Evolutionary conservation across 2,888 invertebrate genomes (phyloP).

Genomic region (Brenthis hecate): DNA sequence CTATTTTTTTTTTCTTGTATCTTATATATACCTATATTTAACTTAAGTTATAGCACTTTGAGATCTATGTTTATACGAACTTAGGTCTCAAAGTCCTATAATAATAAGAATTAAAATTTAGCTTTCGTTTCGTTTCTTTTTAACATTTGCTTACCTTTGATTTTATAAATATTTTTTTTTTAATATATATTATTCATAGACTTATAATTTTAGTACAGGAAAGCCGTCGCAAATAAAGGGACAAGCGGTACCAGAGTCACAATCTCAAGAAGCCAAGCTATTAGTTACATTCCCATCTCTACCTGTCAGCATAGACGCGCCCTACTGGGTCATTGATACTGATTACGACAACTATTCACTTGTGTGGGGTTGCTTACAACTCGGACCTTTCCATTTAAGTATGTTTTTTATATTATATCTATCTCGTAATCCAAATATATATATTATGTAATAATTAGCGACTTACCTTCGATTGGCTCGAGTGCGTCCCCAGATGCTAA

Average conservation of each 20-base stretch:
- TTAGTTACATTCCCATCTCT: slow-evolving; percentile 84
- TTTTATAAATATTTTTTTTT: too few species aligned
- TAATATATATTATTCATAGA: too few species aligned
- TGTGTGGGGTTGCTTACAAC: slow-evolving; percentile 84
- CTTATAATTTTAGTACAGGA: slow-evolving; percentile 73
- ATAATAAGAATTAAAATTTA: too few species aligned
- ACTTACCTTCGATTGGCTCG: neutral
- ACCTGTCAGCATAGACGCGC: slow-evolving; percentile 77
- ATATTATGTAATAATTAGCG: neutral
- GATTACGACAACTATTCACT: slow-evolving; percentile 88
- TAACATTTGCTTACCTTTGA: too few species aligned
- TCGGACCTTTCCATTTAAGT: slow-evolving; percentile 81
- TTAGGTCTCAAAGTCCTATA: too few species aligned
- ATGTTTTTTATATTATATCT: slow-evolving; percentile 38
- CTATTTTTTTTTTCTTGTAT: too few species aligned
- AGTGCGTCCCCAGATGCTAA: too few species aligned
- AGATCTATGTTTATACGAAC: too few species aligned
- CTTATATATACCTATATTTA: too few species aligned
- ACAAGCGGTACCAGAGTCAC: slow-evolving; percentile 75
- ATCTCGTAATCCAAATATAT: neutral
- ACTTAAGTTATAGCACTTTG: too few species aligned
- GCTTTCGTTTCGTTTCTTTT: too few species aligned
- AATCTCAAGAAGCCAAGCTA: slow-evolving; percentile 82
- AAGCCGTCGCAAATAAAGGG: slow-evolving; percentile 81
- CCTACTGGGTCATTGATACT: slow-evolving; percentile 85